A percentile compares a stretch with the other conserved stretches of the same genome.
Conservation (phyloP, 2,113 vertebrate genomes). For the Seriola dumerili region DNA sequence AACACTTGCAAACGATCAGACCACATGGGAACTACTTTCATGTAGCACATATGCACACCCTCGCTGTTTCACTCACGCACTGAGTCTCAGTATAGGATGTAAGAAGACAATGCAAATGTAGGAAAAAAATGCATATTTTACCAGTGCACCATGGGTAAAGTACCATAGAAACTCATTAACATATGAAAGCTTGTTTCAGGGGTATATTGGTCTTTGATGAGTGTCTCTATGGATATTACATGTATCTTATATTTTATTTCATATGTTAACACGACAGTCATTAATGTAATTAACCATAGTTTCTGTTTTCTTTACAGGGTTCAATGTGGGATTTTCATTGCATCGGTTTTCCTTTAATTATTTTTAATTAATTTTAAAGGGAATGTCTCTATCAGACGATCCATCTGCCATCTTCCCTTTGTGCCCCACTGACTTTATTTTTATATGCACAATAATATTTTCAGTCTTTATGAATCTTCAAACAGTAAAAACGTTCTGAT, state of each 20-base stretch:
- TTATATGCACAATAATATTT: slow-evolving; percentile 44
- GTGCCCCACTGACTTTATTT: slow-evolving; percentile 32
- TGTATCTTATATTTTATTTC: neutral
- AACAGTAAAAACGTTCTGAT: slow-evolving; percentile 19
- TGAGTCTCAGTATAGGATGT: neutral
- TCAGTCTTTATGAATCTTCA: slow-evolving; percentile 18
- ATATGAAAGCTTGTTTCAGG: slow-evolving; percentile 35
- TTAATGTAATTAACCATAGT: neutral
- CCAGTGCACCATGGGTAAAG: neutral
- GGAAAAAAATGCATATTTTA: neutral
- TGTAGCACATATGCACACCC: neutral
- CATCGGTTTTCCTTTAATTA: slow-evolving; percentile 3
- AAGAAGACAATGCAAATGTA: neutral
- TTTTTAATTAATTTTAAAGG: slow-evolving; percentile 17
- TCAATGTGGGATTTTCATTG: neutral
- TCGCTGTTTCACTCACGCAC: neutral
- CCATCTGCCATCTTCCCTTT: slow-evolving; percentile 17
- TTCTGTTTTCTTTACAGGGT: neutral
- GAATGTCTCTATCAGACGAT: neutral
- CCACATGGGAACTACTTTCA: slow-evolving; percentile 11
- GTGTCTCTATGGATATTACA: neutral
- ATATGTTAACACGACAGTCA: slow-evolving; percentile 13
- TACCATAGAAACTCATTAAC: slow-evolving; percentile 27
- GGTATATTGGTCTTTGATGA: slow-evolving; percentile 12
- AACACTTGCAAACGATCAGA: neutral